Evolutionary conservation across 2,888 invertebrate species (phyloP), one percentile per base, ranked within the genome.

Genomic region (Dorcus hopei): DNA sequence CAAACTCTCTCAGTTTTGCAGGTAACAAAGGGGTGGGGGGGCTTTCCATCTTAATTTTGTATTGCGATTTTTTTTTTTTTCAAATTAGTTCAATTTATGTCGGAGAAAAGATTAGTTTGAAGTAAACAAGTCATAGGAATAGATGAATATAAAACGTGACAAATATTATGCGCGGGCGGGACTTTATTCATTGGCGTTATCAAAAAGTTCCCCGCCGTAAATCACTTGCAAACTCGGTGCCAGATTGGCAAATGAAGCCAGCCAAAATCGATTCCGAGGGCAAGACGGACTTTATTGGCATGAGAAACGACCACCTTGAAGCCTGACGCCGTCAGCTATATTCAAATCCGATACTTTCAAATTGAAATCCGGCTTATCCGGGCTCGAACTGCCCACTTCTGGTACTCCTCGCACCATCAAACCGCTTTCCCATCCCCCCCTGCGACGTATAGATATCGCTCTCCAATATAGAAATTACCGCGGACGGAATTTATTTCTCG

Each of bases 221-320:
- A 19, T 45, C 45, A 45, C 45, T 19, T 19, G 45, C 45, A 45
- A 45, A 45, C 19, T 23, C 45, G 45, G 45, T 45, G 45, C 23
- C 45, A 45, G 19, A 9, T 23, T 45, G 14, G 45, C 23, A 45
- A 45, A 45, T 45, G 45, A 45, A 23, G 45, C 45, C 23, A 45
- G 45, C 45, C 16, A 45, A 45, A 45, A 45, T 45, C 45, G 45
- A 45, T 45, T 45, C 23, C 19, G 45, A 45, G 19, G 14, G 45
- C 45, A 45, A 45, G 45, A 45, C 45, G 45, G 45, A 45, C 45
- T 45, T 68, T 64, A 66, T 65, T 65, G 66, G 63, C 63, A 68
- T 65, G 68, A 65, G 62, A 65, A 65, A 65, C 64, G 66, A 59
- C 61, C 62, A 64, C 62, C 65, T 61, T 66, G 59, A 51, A 57